These are phyloP conservation scores for Oxystoma pomonae DNA, from an alignment of 2,888 invertebrate species.

Conservation along the genomic window DNA sequence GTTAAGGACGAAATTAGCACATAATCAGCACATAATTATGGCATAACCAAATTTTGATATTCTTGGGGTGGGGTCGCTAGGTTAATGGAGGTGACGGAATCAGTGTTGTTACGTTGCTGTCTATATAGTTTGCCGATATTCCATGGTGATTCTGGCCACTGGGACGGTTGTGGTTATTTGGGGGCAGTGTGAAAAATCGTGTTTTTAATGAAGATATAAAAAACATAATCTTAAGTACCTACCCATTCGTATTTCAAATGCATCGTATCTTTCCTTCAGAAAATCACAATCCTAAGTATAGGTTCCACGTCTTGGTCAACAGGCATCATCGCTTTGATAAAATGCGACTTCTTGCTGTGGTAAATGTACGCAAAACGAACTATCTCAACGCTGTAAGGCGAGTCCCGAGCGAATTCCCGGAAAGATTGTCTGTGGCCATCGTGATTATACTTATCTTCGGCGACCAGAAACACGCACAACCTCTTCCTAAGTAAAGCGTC, in stretches of 20 bases:
- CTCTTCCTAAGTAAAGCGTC: constrained; percentile 73
- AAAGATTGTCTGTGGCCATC: constrained; percentile 64
- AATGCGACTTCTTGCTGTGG: constrained; percentile 76
- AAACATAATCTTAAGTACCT: constrained; percentile 62
- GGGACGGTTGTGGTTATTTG: too few species aligned
- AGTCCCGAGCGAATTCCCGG: constrained; percentile 65
- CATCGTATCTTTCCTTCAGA: constrained; percentile 86
- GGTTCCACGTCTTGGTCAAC: constrained; percentile 59
- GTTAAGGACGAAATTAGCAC: too few species aligned
- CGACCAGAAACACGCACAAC: constrained; percentile 77
- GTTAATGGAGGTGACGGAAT: too few species aligned
- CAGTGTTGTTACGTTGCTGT: too few species aligned
- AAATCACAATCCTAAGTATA: constrained; percentile 74
- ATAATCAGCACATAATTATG: too few species aligned
- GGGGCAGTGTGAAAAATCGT: too few species aligned
- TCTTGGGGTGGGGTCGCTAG: too few species aligned
- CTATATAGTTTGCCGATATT: too few species aligned
- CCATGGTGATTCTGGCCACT: too few species aligned
- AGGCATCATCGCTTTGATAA: constrained; percentile 69
- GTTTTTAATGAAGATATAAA: too few species aligned
- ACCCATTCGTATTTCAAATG: constrained; percentile 91
- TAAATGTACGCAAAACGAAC: constrained; percentile 88
- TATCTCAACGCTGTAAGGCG: constrained; percentile 52
- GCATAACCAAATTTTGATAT: too few species aligned
- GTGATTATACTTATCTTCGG: constrained; percentile 56